These are phyloP conservation scores for Enteromius viviparus DNA, from an alignment of 2,797 vertebrate species.

Conservation along the genomic window DNA sequence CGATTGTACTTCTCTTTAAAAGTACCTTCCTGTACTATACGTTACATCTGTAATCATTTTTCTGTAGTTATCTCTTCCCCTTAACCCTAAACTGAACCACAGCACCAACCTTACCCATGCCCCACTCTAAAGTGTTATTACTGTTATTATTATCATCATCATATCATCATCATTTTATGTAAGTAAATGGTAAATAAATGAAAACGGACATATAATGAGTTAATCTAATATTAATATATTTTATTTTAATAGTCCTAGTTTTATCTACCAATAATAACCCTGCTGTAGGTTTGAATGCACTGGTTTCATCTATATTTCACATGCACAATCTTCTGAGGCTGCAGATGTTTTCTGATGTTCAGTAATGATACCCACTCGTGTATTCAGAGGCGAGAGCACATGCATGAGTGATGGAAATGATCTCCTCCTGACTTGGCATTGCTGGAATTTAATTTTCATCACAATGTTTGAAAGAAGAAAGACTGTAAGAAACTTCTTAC, in stretches of 20 bases:
- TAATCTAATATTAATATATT: too few relatives aligned
- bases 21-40: too few relatives aligned
- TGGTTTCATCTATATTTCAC: neutral
- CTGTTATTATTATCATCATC: too few relatives aligned
- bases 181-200: neutral
- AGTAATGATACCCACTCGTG: neutral
- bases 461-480: too few relatives aligned
- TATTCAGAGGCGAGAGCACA: neutral
- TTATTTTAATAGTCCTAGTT: neutral
- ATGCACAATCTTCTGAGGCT: neutral
- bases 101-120: neutral
- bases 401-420: neutral
- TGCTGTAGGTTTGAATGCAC: neutral
- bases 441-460: neutral
- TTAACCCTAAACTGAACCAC: neutral
- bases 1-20: too few relatives aligned
- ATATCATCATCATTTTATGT: too few relatives aligned
- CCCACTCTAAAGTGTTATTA: too few relatives aligned
- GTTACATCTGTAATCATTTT: too few relatives aligned
- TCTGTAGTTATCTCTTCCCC: too few relatives aligned
- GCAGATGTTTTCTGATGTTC: neutral
- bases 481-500: too few relatives aligned
- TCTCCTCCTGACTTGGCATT: neutral
- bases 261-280: neutral
- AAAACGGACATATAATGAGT: neutral